phyloP scores from a whole-genome alignment of 1,140 invertebrate species.

The Drosophila dunni region DNA sequence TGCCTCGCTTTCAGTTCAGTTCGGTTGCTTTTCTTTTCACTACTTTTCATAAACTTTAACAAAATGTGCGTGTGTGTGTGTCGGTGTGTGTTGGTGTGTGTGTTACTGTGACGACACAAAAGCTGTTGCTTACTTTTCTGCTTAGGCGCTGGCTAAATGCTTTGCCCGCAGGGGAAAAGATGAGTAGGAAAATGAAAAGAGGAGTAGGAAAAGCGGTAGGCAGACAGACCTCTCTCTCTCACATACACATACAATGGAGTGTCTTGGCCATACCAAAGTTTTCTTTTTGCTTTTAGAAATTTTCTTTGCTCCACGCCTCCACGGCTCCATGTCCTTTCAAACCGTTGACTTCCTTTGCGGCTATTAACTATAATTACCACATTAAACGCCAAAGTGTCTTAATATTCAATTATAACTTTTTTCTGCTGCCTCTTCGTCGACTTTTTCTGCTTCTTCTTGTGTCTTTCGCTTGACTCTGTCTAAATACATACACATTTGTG shows the following conservation, averaged over 20 bases:
- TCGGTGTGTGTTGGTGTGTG: constrained; percentile 23
- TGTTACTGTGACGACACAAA: constrained; percentile 26
- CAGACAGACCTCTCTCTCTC: constrained; percentile 1
- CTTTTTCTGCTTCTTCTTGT: not conserved
- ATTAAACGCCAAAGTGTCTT: constrained; percentile 81
- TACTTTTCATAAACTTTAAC: constrained; percentile 69
- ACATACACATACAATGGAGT: not conserved
- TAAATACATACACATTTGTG: too few species aligned
- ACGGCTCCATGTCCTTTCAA: constrained; percentile 46
- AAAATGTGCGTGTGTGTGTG: constrained; percentile 28
- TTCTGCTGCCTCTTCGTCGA: constrained; percentile 10
- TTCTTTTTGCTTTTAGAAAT: constrained; percentile 53
- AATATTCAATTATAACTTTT: constrained; percentile 81
- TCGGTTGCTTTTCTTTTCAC: constrained; percentile 42
- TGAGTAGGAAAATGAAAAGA: not conserved
- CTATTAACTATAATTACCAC: constrained; percentile 82
- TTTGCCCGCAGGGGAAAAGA: constrained; percentile 57
- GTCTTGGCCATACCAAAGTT: constrained; percentile 32
- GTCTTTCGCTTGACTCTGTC: too few species aligned
- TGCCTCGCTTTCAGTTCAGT: constrained; percentile 41
- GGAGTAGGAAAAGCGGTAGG: not conserved
- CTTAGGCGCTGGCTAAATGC: constrained; percentile 73
- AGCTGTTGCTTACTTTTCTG: constrained; percentile 67
- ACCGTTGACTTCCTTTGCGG: constrained; percentile 62
- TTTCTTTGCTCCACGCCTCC: constrained; percentile 28